These are phyloP conservation scores for Parelbella ahira DNA, from an alignment of 2,888 invertebrate genomes.

Conservation along the genomic window DNA sequence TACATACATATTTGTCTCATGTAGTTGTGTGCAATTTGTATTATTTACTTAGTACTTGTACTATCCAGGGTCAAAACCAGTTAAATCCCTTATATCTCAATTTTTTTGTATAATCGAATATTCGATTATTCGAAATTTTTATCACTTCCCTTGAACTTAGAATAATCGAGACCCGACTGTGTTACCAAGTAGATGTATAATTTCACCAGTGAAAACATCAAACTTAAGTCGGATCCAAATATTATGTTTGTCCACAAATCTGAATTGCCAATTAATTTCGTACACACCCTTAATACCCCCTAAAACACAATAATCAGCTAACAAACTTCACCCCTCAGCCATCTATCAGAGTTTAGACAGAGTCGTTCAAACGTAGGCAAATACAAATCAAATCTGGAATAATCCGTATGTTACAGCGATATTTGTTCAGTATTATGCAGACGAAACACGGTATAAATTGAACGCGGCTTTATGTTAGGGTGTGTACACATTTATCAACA, in stretches of 20 bases:
- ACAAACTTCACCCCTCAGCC: conserved; percentile 16
- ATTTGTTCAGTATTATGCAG: conserved; percentile 30
- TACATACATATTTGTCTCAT: too few relatives aligned
- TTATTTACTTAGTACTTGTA: too few relatives aligned
- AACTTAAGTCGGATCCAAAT: too few relatives aligned
- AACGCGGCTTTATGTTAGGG: conserved; percentile 31
- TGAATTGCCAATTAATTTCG: conserved; percentile 14
- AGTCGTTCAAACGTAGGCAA: conserved; percentile 11
- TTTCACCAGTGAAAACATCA: too few relatives aligned
- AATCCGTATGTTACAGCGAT: conserved; percentile 18
- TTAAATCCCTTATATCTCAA: too few relatives aligned
- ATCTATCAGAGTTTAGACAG: conserved; percentile 23
- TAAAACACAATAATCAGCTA: conserved; percentile 17
- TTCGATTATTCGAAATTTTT: too few relatives aligned
- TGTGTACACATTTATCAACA: background rate
- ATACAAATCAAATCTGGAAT: conserved; percentile 12
- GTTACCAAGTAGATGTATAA: too few relatives aligned
- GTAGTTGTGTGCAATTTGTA: too few relatives aligned
- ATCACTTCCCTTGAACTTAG: too few relatives aligned
- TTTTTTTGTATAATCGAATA: too few relatives aligned
- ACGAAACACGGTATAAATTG: conserved; percentile 44
- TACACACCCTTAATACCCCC: conserved; percentile 2
- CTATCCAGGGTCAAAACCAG: too few relatives aligned
- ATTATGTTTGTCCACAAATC: background rate
- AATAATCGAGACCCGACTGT: too few relatives aligned